A percentile compares a stretch with the other conserved stretches of the same genome.
These are phyloP conservation scores for Ptychodera flava DNA, from an alignment of 35 echinoderm and acorn worm genomes.

Conservation along the genomic window DNA sequence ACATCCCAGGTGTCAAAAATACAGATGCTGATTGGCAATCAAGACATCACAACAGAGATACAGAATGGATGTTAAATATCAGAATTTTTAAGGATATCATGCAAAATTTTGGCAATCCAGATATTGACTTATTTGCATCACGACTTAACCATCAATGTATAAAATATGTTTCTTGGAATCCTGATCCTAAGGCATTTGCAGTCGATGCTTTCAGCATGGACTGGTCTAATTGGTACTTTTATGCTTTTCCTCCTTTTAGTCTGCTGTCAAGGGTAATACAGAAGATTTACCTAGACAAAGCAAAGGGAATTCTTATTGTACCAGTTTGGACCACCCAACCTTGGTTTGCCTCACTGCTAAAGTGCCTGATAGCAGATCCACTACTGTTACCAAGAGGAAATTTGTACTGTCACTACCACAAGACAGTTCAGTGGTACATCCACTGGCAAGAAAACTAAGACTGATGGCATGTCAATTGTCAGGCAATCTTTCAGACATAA, in stretches of 20 bases:
- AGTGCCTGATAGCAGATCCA: slow-evolving; percentile 12
- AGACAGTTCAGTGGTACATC: neutral
- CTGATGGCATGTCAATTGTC: slow-evolving; percentile 38
- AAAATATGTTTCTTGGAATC: slow-evolving; percentile 42
- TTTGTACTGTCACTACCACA: neutral
- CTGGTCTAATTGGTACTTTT: neutral
- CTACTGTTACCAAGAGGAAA: neutral
- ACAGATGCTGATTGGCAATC: no score
- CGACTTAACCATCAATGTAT: slow-evolving; percentile 35
- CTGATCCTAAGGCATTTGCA: slow-evolving; percentile 8
- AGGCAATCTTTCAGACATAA: slow-evolving; percentile 8
- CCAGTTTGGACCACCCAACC: slow-evolving; percentile 33
- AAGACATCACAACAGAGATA: no score
- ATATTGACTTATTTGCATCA: slow-evolving; percentile 63
- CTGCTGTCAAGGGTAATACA: slow-evolving; percentile 27
- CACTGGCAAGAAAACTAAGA: slow-evolving; percentile 14
- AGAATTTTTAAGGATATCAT: slow-evolving; percentile 19
- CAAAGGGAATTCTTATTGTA: slow-evolving; percentile 20
- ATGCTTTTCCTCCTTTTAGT: neutral
- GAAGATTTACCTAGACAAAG: slow-evolving; percentile 8
- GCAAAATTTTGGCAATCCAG: slow-evolving; percentile 25
- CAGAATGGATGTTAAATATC: slow-evolving; percentile 40
- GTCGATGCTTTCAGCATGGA: neutral
- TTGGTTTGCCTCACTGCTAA: slow-evolving; percentile 25
- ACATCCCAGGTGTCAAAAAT: no score